Conservation (phyloP, 2,888 invertebrate genomes). For the Acrobeloides nanus region DNA sequence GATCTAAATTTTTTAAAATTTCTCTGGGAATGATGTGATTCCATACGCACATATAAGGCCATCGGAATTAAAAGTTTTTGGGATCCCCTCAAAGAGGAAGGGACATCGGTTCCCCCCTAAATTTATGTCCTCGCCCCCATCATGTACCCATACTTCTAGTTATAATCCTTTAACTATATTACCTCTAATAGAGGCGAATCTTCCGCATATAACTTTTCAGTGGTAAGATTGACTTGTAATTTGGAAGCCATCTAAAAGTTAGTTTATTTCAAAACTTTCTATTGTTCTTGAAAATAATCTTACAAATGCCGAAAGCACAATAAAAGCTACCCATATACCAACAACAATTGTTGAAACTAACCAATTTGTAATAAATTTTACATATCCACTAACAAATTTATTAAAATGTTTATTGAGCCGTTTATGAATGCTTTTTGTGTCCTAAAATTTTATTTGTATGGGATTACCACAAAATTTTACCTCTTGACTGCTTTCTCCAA, state of each 20-base stretch:
- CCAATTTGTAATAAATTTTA: conserved; percentile 33
- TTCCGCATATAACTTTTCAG: conserved; percentile 24
- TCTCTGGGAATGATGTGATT: not conserved
- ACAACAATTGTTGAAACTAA: conserved; percentile 31
- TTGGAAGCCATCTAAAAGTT: conserved; percentile 17
- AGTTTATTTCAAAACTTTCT: not conserved
- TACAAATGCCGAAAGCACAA: conserved; percentile 18
- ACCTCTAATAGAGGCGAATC: conserved; percentile 28
- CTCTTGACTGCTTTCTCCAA: not conserved
- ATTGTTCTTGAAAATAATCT: conserved; percentile 5
- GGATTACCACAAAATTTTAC: not conserved
- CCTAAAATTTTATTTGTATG: conserved; percentile 5
- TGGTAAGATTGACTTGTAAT: conserved; percentile 26
- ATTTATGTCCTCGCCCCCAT: no score
- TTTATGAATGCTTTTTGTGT: conserved; percentile 22
- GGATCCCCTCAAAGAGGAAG: no score
- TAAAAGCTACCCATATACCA: conserved; percentile 26
- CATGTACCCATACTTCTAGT: not conserved
- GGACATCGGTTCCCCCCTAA: no score
- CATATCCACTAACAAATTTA: conserved; percentile 22
- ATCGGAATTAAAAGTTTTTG: no score
- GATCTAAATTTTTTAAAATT: conserved; percentile 13
- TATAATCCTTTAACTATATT: not conserved
- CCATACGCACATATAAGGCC: no score
- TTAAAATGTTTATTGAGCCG: conserved; percentile 19